Evolutionary conservation across 2,888 invertebrate genomes (phyloP), one percentile per base, ranked within the genome.

Genomic region (Chymomyza caudatula): DNA sequence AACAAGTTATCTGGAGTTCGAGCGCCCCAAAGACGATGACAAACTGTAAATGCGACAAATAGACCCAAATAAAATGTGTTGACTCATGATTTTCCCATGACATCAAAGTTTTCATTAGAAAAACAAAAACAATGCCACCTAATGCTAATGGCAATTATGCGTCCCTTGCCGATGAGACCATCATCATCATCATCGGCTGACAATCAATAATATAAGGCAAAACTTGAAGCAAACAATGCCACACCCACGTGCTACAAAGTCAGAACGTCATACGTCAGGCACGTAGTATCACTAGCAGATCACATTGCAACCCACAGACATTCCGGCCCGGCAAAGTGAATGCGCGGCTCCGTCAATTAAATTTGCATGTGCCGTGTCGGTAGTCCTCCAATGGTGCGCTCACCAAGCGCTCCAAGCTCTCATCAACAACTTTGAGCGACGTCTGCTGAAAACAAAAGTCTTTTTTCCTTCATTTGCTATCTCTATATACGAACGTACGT

Each of bases 61-160:
- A 13, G 22, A 20, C 4, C 22, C n/a, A 51, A 20, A 51, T 15
- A 43, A 42, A 70, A 68, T 69, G 47, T 67, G 81, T 81, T 77
- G 78, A 81, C 78, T 81, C 79, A 84, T 66, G 69, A 65, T 77
- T 65, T 84, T 81, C 78, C 78, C 81, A 78, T 64, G 64, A 66
- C 54, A 37, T 51, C 13, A 20, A 1, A 59, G 11, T 51, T 51
- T 59, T 19, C 47, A 11, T 15, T 37, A 11, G 22, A 62, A 70
- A 22, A 59, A 55, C 13, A 52, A 44, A 61, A 55, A 22, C 51
- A 70, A 65, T 29, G 63, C 60, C 53, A 65, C 60, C 53, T 43
- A 67, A 65, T 63, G 44, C 62, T 57, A 53, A 76, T 70, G 62
- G 69, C 65, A 64, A 65, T 15, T 53, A 65, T 62, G 61, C 25